Evolutionary conservation across 2,113 vertebrate genomes (phyloP).

Genomic region (Pelobates fuscus): DNA sequence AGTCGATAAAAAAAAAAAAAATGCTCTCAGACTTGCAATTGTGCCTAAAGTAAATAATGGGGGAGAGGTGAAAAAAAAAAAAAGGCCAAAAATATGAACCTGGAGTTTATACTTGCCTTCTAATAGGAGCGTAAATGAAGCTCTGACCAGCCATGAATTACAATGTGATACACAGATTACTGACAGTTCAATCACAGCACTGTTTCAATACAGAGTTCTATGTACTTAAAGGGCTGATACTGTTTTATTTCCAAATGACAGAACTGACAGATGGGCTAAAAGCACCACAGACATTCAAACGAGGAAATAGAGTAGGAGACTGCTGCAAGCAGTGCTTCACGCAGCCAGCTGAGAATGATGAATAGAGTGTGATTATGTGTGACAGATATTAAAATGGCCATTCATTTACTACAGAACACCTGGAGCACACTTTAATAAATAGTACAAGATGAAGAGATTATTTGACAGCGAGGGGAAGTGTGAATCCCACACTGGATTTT

Average conservation of each 20-base stretch:
- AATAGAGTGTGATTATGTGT: constrained; percentile 86
- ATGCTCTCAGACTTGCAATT: no score
- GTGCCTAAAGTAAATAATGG: neutral
- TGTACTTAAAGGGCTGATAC: constrained; percentile 84
- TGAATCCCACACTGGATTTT: constrained; percentile 68
- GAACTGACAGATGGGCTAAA: constrained; percentile 81
- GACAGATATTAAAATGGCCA: constrained; percentile 88
- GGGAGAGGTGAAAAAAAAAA: neutral
- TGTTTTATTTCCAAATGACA: constrained; percentile 86
- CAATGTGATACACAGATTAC: constrained; percentile 72
- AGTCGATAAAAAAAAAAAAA: no score
- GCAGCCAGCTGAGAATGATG: constrained; percentile 78
- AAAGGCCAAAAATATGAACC: neutral
- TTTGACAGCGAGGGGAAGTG: constrained; percentile 75
- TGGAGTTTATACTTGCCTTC: neutral
- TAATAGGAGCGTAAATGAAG: constrained; percentile 72
- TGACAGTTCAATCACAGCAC: constrained; percentile 82
- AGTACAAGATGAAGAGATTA: constrained; percentile 78
- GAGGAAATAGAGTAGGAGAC: constrained; percentile 79
- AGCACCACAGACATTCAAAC: constrained; percentile 79
- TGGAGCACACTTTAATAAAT: constrained; percentile 83
- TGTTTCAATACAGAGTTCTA: constrained; percentile 80
- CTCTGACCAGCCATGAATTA: constrained; percentile 79
- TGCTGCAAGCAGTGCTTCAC: constrained; percentile 77
- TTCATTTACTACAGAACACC: constrained; percentile 82